phyloP scores from a whole-genome alignment of 2,888 invertebrate species.

The Troides oblongomaculatus region DNA sequence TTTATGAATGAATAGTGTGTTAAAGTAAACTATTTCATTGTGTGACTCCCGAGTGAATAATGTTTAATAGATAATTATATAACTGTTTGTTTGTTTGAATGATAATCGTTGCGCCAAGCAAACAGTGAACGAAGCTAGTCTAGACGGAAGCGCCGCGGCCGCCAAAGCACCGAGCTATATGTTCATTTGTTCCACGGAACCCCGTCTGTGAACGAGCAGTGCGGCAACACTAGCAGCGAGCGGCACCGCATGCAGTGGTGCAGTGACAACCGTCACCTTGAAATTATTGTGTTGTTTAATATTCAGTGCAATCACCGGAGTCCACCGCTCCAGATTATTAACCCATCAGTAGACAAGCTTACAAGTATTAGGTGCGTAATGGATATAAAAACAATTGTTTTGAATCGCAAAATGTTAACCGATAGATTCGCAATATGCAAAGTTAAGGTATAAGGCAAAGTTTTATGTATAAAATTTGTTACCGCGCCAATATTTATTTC shows the following conservation, averaged over 20 bases:
- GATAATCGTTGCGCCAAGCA: neutral
- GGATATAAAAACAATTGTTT: neutral
- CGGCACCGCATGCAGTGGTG: no score
- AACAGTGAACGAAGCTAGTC: conserved; percentile 17
- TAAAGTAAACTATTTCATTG: no score
- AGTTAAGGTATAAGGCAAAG: neutral
- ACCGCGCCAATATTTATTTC: conserved; percentile 4
- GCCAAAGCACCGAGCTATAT: conserved; percentile 1
- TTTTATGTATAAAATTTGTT: conserved; percentile 3
- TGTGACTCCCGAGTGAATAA: no score
- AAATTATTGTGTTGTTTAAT: no score
- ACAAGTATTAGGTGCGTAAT: no score
- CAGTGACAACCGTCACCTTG: no score
- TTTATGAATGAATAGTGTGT: no score
- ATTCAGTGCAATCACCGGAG: neutral
- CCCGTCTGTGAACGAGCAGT: neutral
- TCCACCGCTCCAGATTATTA: neutral
- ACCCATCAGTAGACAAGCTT: no score
- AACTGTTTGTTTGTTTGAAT: neutral
- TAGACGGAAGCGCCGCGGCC: conserved; percentile 5
- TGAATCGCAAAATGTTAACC: neutral
- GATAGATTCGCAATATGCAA: neutral
- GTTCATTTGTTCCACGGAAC: neutral
- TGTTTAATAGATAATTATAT: no score
- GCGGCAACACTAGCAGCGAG: no score